Percentiles rank a stretch among this genome's conserved stretches.
Conservation (phyloP, 2,113 vertebrate genomes). For the Spilogale gracilis region DNA sequence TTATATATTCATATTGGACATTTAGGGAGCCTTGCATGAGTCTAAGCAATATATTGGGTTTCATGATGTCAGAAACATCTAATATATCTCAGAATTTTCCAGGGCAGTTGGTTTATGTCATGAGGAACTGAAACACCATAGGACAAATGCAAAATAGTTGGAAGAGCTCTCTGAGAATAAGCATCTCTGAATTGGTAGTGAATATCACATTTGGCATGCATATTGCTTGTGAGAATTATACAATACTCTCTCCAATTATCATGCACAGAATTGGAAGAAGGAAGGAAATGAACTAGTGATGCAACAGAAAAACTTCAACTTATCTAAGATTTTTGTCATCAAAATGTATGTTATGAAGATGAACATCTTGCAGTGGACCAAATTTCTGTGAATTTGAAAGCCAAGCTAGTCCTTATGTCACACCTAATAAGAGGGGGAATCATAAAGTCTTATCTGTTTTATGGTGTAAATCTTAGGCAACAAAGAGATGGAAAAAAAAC, state of each 20-base stretch:
- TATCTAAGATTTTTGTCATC: not conserved
- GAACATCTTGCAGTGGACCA: not conserved
- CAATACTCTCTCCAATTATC: not conserved
- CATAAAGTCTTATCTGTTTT: not conserved
- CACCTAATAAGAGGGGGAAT: not conserved
- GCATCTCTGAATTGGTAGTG: not conserved
- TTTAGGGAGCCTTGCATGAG: not conserved
- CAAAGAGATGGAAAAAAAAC: not conserved
- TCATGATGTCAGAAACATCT: not conserved
- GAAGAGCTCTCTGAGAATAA: not conserved
- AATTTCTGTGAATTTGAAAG: not conserved
- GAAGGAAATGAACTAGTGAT: not conserved
- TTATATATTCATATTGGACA: not conserved
- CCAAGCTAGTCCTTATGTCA: not conserved
- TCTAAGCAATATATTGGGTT: not conserved
- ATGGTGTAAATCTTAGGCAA: not conserved
- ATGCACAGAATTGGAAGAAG: not conserved
- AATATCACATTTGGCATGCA: not conserved
- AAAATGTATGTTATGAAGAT: not conserved
- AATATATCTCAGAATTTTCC: not conserved
- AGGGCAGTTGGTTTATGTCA: not conserved
- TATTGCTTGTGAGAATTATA: not conserved
- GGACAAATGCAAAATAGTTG: not conserved
- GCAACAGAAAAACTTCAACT: not conserved
- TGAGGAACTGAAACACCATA: not conserved